These are phyloP conservation scores for Sebastes diploproa DNA, from an alignment of 2,797 vertebrate genomes.

Conservation along the genomic window DNA sequence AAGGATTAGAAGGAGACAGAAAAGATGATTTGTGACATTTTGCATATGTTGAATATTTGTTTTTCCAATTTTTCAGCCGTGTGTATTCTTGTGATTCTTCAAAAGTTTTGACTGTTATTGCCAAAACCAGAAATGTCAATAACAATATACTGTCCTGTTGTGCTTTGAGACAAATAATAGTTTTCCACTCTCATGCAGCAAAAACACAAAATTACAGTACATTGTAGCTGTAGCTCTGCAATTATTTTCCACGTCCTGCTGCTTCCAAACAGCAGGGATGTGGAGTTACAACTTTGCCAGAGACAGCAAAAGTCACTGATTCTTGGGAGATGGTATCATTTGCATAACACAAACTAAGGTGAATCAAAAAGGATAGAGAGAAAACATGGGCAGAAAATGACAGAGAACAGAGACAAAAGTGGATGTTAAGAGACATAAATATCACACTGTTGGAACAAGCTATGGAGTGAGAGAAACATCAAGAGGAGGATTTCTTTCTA, in stretches of 20 bases:
- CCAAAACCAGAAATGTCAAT: slow-evolving; percentile 16
- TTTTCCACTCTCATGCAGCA: neutral
- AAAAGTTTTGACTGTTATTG: neutral
- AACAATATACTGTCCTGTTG: neutral
- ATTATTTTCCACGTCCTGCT: neutral
- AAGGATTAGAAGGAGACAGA: neutral
- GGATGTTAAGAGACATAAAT: neutral
- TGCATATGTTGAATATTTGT: slow-evolving; percentile 21
- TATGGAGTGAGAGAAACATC: neutral
- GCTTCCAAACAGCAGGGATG: neutral
- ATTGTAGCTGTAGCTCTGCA: neutral
- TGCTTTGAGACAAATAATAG: neutral
- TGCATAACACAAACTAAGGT: neutral
- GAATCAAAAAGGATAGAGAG: neutral
- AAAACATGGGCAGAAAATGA: neutral
- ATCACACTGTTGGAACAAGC: neutral
- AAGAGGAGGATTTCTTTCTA: slow-evolving; percentile 15
- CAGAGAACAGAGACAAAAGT: neutral
- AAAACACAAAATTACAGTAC: neutral
- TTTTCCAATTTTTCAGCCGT: neutral
- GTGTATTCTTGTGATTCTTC: neutral
- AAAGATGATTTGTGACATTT: slow-evolving; percentile 30
- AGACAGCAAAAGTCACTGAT: neutral
- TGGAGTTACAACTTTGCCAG: neutral
- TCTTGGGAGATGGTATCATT: neutral